These are phyloP conservation scores for Chouioia cunea DNA, from an alignment of 2,888 invertebrate genomes.

Conservation along the genomic window DNA sequence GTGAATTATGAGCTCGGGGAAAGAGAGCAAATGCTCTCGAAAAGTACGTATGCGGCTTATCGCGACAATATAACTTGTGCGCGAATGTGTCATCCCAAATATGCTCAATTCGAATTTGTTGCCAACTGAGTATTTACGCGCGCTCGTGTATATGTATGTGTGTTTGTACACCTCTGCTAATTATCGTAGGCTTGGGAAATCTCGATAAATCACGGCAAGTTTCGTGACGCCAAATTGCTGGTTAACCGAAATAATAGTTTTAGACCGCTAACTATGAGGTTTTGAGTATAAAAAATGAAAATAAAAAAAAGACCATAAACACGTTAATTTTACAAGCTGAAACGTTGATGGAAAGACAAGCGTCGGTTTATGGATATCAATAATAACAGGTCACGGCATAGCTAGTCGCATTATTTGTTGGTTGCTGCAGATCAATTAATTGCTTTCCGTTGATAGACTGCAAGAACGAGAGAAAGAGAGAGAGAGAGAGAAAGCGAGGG, in stretches of 20 bases:
- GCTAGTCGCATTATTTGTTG: neutral
- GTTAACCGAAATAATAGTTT: neutral
- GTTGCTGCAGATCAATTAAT: slow-evolving; percentile 45
- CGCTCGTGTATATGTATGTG: neutral
- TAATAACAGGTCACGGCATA: slow-evolving; percentile 12
- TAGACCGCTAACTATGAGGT: no score
- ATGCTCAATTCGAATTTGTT: no score
- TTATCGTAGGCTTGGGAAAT: neutral
- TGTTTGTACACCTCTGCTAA: neutral
- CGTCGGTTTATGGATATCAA: no score
- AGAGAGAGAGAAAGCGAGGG: no score
- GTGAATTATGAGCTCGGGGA: slow-evolving; percentile 33
- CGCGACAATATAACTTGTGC: neutral
- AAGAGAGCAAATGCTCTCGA: neutral
- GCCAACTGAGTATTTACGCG: neutral
- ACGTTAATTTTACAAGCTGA: no score
- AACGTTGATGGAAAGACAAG: no score
- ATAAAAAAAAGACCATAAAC: no score
- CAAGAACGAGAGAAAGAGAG: no score
- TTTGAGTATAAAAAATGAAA: no score
- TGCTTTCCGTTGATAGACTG: slow-evolving; percentile 10
- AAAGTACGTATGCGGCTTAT: slow-evolving; percentile 13
- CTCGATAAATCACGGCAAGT: neutral
- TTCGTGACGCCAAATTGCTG: neutral
- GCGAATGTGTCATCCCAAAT: neutral